A percentile compares a stretch with the other conserved stretches of the same genome.
Conservation (phyloP, 2,888 invertebrate genomes). For the Cerceris ruficornis region DNA sequence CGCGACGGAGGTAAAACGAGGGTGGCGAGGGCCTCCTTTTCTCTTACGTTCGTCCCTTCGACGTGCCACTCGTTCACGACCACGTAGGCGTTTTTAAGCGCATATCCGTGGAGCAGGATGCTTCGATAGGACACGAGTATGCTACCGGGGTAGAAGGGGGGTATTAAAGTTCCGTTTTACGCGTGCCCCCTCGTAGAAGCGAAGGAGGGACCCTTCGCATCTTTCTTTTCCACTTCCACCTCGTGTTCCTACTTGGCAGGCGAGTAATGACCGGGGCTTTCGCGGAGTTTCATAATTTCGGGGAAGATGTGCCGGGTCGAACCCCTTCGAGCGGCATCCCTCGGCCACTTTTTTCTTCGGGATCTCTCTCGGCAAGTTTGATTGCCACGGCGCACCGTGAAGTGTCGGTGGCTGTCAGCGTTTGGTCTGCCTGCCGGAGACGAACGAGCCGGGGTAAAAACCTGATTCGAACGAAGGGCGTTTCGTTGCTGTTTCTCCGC, state of each 20-base stretch:
- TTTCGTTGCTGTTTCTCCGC: conserved; percentile 24
- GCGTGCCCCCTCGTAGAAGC: conserved; percentile 27
- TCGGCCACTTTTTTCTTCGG: conserved; percentile 15
- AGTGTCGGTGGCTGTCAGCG: conserved; percentile 54
- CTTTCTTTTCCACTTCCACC: conserved; percentile 6
- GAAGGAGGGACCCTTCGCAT: conserved; percentile 16
- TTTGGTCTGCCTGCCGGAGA: conserved; percentile 43
- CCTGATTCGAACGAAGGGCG: conserved; percentile 35
- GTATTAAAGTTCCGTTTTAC: conserved; percentile 69
- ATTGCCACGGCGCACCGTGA: conserved; percentile 53
- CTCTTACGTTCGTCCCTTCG: conserved; percentile 37
- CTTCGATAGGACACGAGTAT: conserved; percentile 38
- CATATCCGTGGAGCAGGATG: conserved; percentile 42
- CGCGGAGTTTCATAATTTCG: conserved; percentile 58
- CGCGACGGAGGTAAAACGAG: neutral
- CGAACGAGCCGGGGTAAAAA: conserved; percentile 42
- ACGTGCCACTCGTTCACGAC: conserved; percentile 49
- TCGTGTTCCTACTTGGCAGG: conserved; percentile 26
- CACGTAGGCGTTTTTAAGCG: conserved; percentile 65
- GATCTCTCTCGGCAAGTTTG: conserved; percentile 58
- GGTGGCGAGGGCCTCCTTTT: neutral
- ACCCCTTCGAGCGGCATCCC: conserved; percentile 22
- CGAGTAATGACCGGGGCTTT: conserved; percentile 55
- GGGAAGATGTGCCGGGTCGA: conserved; percentile 34
- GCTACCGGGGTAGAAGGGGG: conserved; percentile 15